Conservation (phyloP, 2,113 vertebrate species). For the Saimiri boliviensis region DNA sequence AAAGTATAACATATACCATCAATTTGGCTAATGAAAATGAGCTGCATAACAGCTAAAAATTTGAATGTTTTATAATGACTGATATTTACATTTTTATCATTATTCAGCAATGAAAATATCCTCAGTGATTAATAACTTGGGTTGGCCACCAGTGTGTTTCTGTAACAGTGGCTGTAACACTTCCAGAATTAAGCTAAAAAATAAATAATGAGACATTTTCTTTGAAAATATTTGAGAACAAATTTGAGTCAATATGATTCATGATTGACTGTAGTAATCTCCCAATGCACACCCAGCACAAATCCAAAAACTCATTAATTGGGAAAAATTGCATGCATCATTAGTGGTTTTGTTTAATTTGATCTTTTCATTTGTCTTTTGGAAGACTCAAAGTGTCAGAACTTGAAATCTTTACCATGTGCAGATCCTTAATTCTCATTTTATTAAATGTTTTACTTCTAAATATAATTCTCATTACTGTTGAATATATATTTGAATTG, state of each 20-base stretch:
- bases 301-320: neutral
- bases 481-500: constrained; percentile 37
- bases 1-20: neutral
- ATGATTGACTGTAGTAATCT: neutral
- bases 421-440: neutral
- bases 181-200: constrained; percentile 18
- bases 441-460: constrained; percentile 9
- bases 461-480: neutral
- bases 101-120: neutral
- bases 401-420: neutral
- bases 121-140: neutral
- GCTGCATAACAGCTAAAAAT: neutral
- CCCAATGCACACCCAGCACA: neutral
- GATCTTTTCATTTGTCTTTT: constrained; percentile 25
- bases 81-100: neutral
- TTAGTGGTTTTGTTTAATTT: neutral
- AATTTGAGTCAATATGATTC: neutral
- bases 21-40: neutral
- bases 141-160: neutral
- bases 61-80: neutral
- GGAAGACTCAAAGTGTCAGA: neutral
- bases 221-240: constrained; percentile 30
- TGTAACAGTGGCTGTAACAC: neutral
- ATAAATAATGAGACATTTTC: neutral
- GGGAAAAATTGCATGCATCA: neutral